Evolutionary conservation across 2,113 vertebrate species (phyloP).

Genomic region (Bambusicola thoracicus): DNA sequence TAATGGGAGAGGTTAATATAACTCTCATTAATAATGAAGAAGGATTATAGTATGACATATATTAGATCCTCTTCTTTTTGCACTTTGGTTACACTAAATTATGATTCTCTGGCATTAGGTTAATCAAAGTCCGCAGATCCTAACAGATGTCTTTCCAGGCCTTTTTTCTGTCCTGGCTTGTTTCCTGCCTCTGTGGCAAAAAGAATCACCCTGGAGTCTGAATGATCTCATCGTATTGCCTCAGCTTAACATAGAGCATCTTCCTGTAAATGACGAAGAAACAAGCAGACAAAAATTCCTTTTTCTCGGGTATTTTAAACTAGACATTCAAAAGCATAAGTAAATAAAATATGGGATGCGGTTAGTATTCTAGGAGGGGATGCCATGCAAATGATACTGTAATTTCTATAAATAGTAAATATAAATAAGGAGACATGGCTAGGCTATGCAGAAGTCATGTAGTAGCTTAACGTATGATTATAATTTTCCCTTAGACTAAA

Average conservation of each 20-base stretch:
- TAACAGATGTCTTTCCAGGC: not conserved
- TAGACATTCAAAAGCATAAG: not conserved
- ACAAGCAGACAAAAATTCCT: not conserved
- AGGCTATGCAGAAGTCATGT: not conserved
- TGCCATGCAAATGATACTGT: not conserved
- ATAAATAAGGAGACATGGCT: not conserved
- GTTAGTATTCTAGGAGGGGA: not conserved
- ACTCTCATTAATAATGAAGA: constrained; percentile 20
- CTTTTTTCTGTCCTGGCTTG: not conserved
- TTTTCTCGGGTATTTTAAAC: not conserved
- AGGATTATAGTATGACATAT: not conserved
- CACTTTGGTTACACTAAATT: not conserved
- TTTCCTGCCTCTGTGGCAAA: not conserved
- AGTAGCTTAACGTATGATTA: constrained; percentile 6
- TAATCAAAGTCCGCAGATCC: not conserved
- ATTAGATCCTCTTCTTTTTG: constrained; percentile 3
- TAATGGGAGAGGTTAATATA: not conserved
- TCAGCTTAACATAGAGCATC: not conserved
- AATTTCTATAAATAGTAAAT: constrained; percentile 47
- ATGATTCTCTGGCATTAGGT: not conserved
- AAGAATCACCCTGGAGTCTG: not conserved
- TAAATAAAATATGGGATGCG: not conserved
- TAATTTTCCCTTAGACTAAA: not conserved
- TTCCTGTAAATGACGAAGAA: not conserved
- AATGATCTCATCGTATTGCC: not conserved